Percentiles rank a stretch among this genome's conserved stretches.
Evolutionary conservation across 2,888 invertebrate species (phyloP).

Genomic region (Diplolepis rosae): DNA sequence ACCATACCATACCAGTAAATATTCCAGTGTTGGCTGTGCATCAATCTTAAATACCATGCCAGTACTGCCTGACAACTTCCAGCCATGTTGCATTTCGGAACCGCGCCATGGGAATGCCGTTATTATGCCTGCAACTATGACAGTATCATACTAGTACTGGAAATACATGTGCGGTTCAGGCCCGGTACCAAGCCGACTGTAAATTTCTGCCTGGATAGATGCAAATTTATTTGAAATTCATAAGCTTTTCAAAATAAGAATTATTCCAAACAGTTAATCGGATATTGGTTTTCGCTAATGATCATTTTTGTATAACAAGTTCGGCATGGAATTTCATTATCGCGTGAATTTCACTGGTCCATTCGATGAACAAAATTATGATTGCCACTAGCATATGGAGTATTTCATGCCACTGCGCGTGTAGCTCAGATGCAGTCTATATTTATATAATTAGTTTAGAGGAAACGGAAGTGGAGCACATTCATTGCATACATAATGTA

Average conservation of each 20-base stretch:
- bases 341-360: slow-evolving; percentile 19
- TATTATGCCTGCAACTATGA: too few relatives aligned
- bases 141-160: too few relatives aligned
- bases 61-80: too few relatives aligned
- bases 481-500: not conserved
- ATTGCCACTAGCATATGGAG: slow-evolving; percentile 29
- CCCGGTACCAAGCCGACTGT: too few relatives aligned
- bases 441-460: slow-evolving; percentile 28
- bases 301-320: slow-evolving; percentile 21
- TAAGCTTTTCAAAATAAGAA: slow-evolving; percentile 1
- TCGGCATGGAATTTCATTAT: slow-evolving; percentile 23
- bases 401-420: slow-evolving; percentile 22
- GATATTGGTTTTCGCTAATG: slow-evolving; percentile 15
- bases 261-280: not conserved
- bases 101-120: too few relatives aligned
- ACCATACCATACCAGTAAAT: too few relatives aligned
- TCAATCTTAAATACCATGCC: too few relatives aligned
- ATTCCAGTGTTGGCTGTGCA: too few relatives aligned
- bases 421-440: slow-evolving; percentile 12
- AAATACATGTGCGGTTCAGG: too few relatives aligned
- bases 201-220: too few relatives aligned
- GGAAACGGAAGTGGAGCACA: slow-evolving; percentile 11
- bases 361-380: slow-evolving; percentile 29
- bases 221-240: not conserved
- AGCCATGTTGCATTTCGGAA: too few relatives aligned